phyloP scores from a whole-genome alignment of 2,888 invertebrate genomes.

The Amorpha juglandis region DNA sequence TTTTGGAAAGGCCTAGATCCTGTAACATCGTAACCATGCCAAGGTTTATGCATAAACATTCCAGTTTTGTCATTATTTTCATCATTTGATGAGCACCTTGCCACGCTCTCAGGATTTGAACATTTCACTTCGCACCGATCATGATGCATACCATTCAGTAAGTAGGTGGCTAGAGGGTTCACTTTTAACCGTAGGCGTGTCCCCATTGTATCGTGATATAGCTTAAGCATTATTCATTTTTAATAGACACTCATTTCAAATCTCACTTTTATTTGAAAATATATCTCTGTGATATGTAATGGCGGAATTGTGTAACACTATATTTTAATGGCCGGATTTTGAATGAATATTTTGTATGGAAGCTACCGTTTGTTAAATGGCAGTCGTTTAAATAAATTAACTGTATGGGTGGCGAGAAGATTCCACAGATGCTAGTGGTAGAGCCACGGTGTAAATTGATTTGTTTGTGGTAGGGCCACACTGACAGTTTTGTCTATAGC shows the following conservation, averaged over 20 bases:
- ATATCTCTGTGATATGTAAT: slow-evolving; percentile 4
- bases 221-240: slow-evolving; percentile 20
- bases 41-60: too few relatives aligned
- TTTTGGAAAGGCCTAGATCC: too few relatives aligned
- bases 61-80: too few relatives aligned
- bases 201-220: not conserved
- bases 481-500: too few relatives aligned
- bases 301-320: not conserved
- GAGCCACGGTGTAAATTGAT: too few relatives aligned
- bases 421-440: not conserved
- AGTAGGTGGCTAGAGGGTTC: slow-evolving; percentile 17
- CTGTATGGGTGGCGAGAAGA: not conserved
- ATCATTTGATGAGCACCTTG: too few relatives aligned
- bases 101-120: not conserved
- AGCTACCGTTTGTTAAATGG: not conserved
- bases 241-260: slow-evolving; percentile 11
- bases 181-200: slow-evolving; percentile 17
- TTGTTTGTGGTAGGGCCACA: too few relatives aligned
- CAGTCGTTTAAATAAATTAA: not conserved
- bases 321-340: slow-evolving; percentile 1
- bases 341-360: slow-evolving; percentile 1
- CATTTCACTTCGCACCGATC: not conserved
- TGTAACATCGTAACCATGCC: too few relatives aligned
- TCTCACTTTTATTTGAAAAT: slow-evolving; percentile 18
- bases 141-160: not conserved